Conservation (phyloP, 2,888 invertebrate species). For the Ryuthela nishihirai region DNA sequence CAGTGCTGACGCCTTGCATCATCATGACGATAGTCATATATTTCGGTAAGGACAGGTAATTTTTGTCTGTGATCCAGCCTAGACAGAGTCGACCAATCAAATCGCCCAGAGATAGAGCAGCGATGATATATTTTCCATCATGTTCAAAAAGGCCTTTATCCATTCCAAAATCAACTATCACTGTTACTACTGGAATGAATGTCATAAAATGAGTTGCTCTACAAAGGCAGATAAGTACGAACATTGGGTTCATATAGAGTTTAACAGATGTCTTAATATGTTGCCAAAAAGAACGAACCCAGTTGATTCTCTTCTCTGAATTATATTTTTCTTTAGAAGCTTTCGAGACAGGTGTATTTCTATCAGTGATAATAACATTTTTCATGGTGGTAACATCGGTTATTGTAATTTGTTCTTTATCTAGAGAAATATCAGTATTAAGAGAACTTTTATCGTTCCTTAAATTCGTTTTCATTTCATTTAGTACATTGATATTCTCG, state of each 20-base stretch:
- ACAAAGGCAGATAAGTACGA: conserved; percentile 20
- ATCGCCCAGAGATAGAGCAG: conserved; percentile 35
- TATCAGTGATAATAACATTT: no score
- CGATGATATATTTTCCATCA: conserved; percentile 30
- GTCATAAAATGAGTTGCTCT: conserved; percentile 16
- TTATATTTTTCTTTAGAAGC: no score
- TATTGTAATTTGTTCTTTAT: no score
- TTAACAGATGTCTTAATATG: conserved; percentile 13
- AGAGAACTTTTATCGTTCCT: no score
- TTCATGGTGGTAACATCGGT: no score
- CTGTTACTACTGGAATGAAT: conserved; percentile 17
- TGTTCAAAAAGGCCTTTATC: conserved; percentile 28
- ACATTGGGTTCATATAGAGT: conserved; percentile 15
- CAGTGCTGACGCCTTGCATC: conserved; percentile 12
- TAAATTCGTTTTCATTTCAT: no score
- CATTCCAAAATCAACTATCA: conserved; percentile 37
- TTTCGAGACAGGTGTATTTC: no score
- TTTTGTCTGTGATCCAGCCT: conserved; percentile 36
- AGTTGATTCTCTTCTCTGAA: no score
- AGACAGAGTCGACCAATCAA: conserved; percentile 38
- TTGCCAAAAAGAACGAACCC: no score
- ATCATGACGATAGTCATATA: conserved; percentile 23
- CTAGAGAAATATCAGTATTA: no score
- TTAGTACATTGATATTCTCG: no score
- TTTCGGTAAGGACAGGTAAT: conserved; percentile 2